Conservation (phyloP, 2,888 invertebrate species). For the Chloroclystis v-ata region DNA sequence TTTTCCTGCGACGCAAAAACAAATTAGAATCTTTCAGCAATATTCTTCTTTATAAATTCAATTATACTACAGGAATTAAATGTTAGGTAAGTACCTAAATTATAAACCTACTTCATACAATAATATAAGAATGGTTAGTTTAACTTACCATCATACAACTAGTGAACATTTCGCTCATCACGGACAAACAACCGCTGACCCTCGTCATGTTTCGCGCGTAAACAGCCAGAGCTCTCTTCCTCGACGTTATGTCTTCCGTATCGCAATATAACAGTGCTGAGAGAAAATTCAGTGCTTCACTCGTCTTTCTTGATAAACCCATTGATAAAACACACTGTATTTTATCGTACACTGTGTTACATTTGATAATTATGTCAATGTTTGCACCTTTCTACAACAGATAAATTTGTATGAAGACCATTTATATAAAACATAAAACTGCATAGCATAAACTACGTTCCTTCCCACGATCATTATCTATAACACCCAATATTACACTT, state of each 20-base stretch:
- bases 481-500: no score
- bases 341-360: conserved; percentile 49
- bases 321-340: conserved; percentile 40
- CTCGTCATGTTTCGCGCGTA: conserved; percentile 55
- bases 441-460: no score
- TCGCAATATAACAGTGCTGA: conserved; percentile 44
- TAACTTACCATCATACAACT: conserved; percentile 52
- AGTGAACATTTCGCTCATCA: conserved; percentile 52
- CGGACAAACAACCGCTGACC: conserved; percentile 56
- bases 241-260: conserved; percentile 31
- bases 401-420: no score
- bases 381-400: conserved; percentile 39
- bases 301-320: conserved; percentile 41
- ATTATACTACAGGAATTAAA: no score
- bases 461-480: no score
- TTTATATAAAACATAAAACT: no score
- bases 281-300: conserved; percentile 51
- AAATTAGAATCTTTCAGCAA: no score
- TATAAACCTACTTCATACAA: no score
- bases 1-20: no score
- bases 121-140: no score
- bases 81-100: no score
- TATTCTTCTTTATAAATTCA: no score
- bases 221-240: conserved; percentile 33
- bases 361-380: conserved; percentile 44